Evolutionary conservation across 2,888 invertebrate species (phyloP), one percentile per base, ranked within the genome.

Genomic region (Trimorus sp.): DNA sequence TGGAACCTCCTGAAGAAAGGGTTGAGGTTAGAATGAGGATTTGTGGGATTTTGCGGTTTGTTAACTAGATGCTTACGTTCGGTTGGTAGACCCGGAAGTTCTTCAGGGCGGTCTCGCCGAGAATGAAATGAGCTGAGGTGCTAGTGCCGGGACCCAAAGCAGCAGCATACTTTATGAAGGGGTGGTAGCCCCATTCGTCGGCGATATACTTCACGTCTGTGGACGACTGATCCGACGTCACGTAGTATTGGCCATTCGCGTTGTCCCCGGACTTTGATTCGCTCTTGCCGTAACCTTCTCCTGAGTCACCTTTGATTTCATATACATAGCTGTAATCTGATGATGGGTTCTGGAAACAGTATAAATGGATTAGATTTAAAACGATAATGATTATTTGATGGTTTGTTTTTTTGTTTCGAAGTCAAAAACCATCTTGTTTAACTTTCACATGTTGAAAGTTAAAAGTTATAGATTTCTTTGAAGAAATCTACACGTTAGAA

Each of bases 111-210:
- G 93, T 92, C 86, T 93, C 93, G 0, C 94, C 94, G 0, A 94
- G 89, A 0, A 94, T 94, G 76, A 94, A 93, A 85, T 92, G 93
- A 0, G 93, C 91, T 14, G 92, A 92, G 56, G 93, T 92, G 16
- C 40, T 73, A 16, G 91, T 88, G 84, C 93, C 93, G 59, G 93
- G 92, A 0, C 93, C 92, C 53, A 93, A 93, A 12, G 91, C 91
- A 37, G 93, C 93, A 87, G 92, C 93, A 86, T 94, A 93, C 68
- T 93, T 92, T 59, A 94, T 93, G 15, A 94, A 93, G 7, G 95
- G 94, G 91, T 95, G 95, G 91, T 94, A 95, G 12, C 94, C 94
- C 93, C 93, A 94, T 86, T 93, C 93, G 87, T 95, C 94, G 0
- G 94, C 94, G 45, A 94, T 91, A 89, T 95, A 95, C 82, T 93